Base-by-base conservation (phyloP, 92 coral and sea anemone species). In the Porites evermanni region DNA sequence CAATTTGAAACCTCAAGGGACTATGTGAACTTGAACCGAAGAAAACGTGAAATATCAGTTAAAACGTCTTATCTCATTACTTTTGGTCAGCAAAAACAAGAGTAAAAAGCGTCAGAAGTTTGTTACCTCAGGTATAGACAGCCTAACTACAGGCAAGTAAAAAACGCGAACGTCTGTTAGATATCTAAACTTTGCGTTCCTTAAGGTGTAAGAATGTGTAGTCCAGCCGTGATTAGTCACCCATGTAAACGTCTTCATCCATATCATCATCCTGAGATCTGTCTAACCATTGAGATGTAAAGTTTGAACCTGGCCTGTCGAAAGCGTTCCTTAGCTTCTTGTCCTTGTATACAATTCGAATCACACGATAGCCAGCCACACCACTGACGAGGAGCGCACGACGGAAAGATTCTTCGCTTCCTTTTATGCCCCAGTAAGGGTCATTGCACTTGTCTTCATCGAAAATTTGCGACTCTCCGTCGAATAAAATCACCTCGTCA, bases 341-440 rank as follows among this genome's bases (percentile, higher is more conserved):
- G 77, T 87, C 87, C 18, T 71, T 54, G 53, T 77, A 75, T 0
- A 78, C 79, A 12, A 91, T 67, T 23, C 87, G 72, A 53, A 91
- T 87, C 21, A 91, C 79, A 68, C 83, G 88, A 67, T 87, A 91
- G 78, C 94, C 91, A 82, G 66, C 74, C 29, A 82, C 86, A 52
- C 94, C 94, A 73, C 82, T 64, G 23, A 87, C 70, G 1, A 70
- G 58, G n/a, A 91, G 83, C 1, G 94, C 94, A 23, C 79, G 86
- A 64, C 82, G 71, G 70, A 91, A 91, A 1, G 94, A 78, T 67
- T 83, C 87, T 54, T 87, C 94, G 4, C 70, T 24, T 0, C 70
- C 85, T 56, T 7, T 70, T 54, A 54, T 20, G 10, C 85, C 85
- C 78, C 78, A 81, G 89, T 74, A 80, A 19, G 83, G 94, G 6